phyloP scores from a whole-genome alignment of 2,113 vertebrate species.

The Gymnorhina tibicen region DNA sequence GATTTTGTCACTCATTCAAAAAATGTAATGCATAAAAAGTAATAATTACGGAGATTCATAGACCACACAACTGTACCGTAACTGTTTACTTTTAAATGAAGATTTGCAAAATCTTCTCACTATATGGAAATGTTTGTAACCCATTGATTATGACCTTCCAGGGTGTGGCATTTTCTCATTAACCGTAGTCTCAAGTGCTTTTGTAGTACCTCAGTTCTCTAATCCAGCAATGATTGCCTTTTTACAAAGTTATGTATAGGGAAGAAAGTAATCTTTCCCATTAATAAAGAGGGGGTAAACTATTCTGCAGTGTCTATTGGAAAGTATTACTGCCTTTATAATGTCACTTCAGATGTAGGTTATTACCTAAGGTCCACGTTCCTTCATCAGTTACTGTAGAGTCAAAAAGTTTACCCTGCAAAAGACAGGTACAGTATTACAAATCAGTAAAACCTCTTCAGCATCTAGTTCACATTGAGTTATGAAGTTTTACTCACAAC shows the following conservation, averaged over 20 bases:
- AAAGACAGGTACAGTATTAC: constrained; percentile 10
- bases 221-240: accelerated
- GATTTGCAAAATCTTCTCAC: neutral
- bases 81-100: neutral
- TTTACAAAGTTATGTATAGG: neutral
- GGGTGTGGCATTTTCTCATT: neutral
- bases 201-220: neutral
- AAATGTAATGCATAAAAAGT: neutral
- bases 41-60: neutral
- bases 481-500: neutral
- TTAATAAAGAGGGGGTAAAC: neutral
- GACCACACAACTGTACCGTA: neutral
- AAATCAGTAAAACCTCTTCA: neutral
- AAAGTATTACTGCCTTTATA: neutral
- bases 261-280: neutral
- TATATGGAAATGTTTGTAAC: neutral
- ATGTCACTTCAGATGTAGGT: neutral
- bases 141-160: accelerated
- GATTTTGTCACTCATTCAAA: neutral
- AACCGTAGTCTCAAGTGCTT: neutral
- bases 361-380: constrained; percentile 93
- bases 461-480: neutral
- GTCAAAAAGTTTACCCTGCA: constrained; percentile 90
- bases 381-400: constrained; percentile 90
- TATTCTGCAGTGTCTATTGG: neutral